Conservation (phyloP, 1,140 invertebrate species). For the Dufourea novaeangliae region DNA sequence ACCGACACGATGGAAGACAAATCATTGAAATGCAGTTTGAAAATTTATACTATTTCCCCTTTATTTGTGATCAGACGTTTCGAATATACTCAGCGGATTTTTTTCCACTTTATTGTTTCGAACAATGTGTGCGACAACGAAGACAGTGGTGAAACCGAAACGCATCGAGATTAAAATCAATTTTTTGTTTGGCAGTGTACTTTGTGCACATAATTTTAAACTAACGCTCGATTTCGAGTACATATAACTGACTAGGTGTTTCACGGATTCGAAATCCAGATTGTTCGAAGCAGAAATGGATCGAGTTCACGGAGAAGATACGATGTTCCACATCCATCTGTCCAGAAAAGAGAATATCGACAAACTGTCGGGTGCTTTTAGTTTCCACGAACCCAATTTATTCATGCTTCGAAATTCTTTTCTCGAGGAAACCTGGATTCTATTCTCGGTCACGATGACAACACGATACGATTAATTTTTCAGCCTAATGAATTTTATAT, state of each 20-base stretch:
- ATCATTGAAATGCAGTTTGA: conserved; percentile 27
- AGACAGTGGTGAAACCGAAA: conserved; percentile 24
- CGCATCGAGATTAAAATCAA: background rate
- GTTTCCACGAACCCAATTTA: background rate
- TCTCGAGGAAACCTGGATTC: background rate
- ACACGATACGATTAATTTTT: conserved; percentile 47
- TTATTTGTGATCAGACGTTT: conserved; percentile 45
- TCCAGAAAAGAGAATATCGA: background rate
- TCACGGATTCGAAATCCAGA: background rate
- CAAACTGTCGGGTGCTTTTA: background rate
- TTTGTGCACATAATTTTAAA: background rate
- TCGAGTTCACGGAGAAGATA: background rate
- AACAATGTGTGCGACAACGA: conserved; percentile 25
- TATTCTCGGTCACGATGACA: conserved; percentile 32
- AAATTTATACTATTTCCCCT: conserved; percentile 46
- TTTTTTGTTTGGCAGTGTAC: background rate
- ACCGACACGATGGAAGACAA: conserved; percentile 3
- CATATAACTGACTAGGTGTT: background rate
- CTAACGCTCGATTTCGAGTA: conserved; percentile 19
- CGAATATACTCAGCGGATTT: conserved; percentile 26
- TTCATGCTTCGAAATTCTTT: conserved; percentile 32
- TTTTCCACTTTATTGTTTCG: conserved; percentile 21
- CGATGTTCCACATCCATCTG: background rate
- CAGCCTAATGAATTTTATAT: conserved; percentile 70
- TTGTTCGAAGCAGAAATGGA: conserved; percentile 19